Evolutionary conservation across 2,113 vertebrate species (phyloP).

Genomic region (Myrmecobius fasciatus): DNA sequence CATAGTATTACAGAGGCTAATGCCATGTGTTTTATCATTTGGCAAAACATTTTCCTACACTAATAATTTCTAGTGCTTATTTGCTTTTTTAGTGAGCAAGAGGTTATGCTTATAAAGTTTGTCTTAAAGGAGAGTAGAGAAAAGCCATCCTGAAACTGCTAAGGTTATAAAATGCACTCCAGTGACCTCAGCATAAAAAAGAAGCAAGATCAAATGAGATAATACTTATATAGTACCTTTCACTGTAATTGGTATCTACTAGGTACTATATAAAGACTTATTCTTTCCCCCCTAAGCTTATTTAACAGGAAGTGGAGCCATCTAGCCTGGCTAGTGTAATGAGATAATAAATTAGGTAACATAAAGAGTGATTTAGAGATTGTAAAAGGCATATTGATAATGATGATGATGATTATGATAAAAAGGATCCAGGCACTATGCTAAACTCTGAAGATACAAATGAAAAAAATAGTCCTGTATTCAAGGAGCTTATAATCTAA

Average conservation of each 20-base stretch:
- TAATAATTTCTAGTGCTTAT: neutral
- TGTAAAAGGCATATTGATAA: neutral
- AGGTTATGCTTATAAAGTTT: neutral
- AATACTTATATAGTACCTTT: neutral
- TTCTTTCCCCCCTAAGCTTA: neutral
- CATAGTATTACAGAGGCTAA: slow-evolving; percentile 10
- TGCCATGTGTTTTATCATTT: neutral
- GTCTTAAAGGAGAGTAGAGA: neutral
- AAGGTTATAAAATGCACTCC: neutral
- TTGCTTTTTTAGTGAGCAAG: neutral
- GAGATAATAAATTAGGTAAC: neutral
- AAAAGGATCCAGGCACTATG: too few species aligned
- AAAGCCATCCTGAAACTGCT: neutral
- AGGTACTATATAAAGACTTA: neutral
- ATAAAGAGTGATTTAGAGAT: neutral
- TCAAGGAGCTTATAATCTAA: neutral
- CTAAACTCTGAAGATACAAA: neutral
- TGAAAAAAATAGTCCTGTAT: neutral
- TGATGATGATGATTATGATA: too few species aligned
- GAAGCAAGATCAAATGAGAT: neutral
- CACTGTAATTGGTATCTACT: neutral
- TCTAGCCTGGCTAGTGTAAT: neutral
- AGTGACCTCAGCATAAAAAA: neutral
- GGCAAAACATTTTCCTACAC: neutral
- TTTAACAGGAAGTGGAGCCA: neutral